Evolutionary conservation across 2,113 vertebrate species (phyloP).

Genomic region (Diadophis punctatus): DNA sequence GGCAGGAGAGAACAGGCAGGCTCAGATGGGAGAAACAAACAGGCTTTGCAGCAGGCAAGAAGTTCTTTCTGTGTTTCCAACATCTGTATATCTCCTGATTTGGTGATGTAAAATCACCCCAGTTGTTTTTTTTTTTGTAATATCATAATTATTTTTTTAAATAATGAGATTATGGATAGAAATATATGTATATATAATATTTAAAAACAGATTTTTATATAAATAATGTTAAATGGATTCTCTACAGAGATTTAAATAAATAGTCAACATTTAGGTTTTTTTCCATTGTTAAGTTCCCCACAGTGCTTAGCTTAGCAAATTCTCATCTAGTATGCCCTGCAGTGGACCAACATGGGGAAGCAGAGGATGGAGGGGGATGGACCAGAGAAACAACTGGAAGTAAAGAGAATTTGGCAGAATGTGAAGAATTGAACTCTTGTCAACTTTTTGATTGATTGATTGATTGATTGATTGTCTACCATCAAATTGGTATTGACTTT

Average conservation of each 20-base stretch:
- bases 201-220: background rate
- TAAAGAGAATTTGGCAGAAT: background rate
- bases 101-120: background rate
- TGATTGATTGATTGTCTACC: no score
- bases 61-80: no score
- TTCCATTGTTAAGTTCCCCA: background rate
- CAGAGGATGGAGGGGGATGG: no score
- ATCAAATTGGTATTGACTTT: no score
- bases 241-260: background rate
- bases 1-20: no score
- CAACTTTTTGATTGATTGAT: background rate
- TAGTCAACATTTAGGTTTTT: background rate
- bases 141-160: no score
- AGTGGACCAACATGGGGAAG: background rate
- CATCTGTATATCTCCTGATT: background rate
- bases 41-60: no score
- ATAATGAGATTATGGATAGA: no score
- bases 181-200: background rate
- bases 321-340: background rate
- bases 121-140: background rate
- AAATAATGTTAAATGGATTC: background rate
- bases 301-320: background rate
- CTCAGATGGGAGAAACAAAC: no score
- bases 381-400: background rate
- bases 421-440: background rate